A percentile compares a stretch with the other conserved stretches of the same genome.
phyloP scores from a whole-genome alignment of 2,797 vertebrate genomes.

The Labeo calbasu region DNA sequence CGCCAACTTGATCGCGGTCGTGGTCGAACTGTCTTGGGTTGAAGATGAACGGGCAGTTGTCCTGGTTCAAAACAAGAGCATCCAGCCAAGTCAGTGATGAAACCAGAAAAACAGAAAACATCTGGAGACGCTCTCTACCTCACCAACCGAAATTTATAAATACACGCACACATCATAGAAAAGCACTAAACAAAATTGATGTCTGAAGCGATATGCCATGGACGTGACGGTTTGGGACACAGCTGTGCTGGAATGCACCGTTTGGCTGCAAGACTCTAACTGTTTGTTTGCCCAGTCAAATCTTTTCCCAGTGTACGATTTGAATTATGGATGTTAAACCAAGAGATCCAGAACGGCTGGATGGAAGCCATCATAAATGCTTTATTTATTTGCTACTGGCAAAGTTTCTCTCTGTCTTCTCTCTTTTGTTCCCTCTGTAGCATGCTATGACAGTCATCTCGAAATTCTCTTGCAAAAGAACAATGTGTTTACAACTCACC shows the following conservation, averaged over 20 bases:
- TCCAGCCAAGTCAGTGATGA: constrained; percentile 25
- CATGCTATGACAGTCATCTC: constrained; percentile 57
- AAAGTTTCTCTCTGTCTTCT: constrained; percentile 61
- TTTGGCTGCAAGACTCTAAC: constrained; percentile 61
- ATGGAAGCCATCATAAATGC: constrained; percentile 60
- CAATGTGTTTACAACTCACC: constrained; percentile 78
- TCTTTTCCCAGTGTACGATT: constrained; percentile 67
- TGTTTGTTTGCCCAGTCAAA: constrained; percentile 65
- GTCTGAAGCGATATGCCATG: constrained; percentile 30
- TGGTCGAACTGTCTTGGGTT: constrained; percentile 96
- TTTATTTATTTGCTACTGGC: constrained; percentile 63
- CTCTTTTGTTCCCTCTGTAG: constrained; percentile 30
- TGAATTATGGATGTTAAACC: constrained; percentile 68
- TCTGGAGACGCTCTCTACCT: constrained; percentile 25
- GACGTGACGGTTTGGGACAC: constrained; percentile 49
- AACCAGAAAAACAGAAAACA: constrained; percentile 45
- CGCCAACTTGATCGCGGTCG: constrained; percentile 94
- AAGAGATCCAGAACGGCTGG: constrained; percentile 58
- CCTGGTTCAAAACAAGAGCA: constrained; percentile 76
- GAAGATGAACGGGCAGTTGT: constrained; percentile 95
- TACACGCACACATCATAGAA: constrained; percentile 33
- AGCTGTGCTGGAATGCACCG: constrained; percentile 63
- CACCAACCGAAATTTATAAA: constrained; percentile 42
- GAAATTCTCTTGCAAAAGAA: constrained; percentile 63
- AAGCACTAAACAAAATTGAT: constrained; percentile 36